Percentiles rank a stretch among this genome's conserved stretches.
Conservation (phyloP, 2,888 invertebrate species). For the Hecatera dysodea region DNA sequence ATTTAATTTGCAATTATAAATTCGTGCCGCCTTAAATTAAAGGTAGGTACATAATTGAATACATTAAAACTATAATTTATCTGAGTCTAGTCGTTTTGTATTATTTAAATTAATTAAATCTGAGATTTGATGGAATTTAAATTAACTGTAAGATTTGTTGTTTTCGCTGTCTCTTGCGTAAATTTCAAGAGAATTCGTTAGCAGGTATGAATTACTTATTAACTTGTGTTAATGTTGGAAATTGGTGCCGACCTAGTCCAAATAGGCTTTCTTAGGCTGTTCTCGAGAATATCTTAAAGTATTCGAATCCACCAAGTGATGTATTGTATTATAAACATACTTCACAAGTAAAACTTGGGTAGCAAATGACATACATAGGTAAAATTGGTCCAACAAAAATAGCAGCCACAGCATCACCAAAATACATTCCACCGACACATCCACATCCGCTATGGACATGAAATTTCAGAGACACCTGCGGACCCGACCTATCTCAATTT, state of each 20-base stretch:
- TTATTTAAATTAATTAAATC: conserved; percentile 42
- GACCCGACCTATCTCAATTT: conserved; percentile 76
- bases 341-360: background rate
- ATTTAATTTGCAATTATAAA: conserved; percentile 74
- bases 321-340: background rate
- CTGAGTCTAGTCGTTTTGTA: conserved; percentile 46
- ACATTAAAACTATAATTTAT: conserved; percentile 47
- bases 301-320: background rate
- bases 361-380: too few relatives aligned
- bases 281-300: background rate
- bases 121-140: conserved; percentile 48
- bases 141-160: conserved; percentile 41
- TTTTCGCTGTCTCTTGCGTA: conserved; percentile 17
- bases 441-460: conserved; percentile 69
- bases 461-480: conserved; percentile 75
- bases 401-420: background rate
- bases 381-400: background rate
- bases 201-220: background rate
- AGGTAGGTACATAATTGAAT: conserved; percentile 50
- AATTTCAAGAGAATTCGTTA: conserved; percentile 27
- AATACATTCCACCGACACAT: conserved; percentile 31
- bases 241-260: background rate
- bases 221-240: background rate
- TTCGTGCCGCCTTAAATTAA: conserved; percentile 47
- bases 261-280: background rate